A percentile compares a stretch with the other conserved stretches of the same genome.
Conservation (phyloP, 2,797 vertebrate species). For the Leucoraja ocellata region DNA sequence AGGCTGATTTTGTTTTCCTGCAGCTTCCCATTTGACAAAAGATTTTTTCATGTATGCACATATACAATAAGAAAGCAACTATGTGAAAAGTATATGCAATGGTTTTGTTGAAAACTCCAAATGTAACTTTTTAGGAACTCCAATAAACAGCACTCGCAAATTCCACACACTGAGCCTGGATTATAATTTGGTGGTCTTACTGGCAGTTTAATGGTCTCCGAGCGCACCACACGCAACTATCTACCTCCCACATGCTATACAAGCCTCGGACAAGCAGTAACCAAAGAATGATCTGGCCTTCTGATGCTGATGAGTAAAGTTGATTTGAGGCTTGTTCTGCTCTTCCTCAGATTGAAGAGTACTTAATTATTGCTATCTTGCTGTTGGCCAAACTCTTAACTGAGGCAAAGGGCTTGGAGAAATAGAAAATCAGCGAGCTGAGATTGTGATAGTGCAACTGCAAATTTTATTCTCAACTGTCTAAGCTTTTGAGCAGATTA, state of each 20-base stretch:
- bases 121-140: not conserved
- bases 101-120: not conserved
- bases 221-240: not conserved
- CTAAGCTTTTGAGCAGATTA: not conserved
- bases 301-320: not conserved
- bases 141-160: not conserved
- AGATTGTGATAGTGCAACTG: not conserved
- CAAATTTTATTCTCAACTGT: not conserved
- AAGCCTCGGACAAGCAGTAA: too few relatives aligned
- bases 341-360: not conserved
- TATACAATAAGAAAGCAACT: not conserved
- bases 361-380: conserved; percentile 3
- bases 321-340: not conserved
- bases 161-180: not conserved
- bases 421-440: not conserved
- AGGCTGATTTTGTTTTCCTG: not conserved
- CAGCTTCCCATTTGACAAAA: not conserved
- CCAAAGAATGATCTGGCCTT: not conserved
- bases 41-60: not conserved
- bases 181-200: not conserved
- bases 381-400: not conserved
- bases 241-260: not conserved
- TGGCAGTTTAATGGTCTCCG: conserved; percentile 3
- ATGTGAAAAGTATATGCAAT: too few relatives aligned
- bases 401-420: not conserved